Percentiles rank a stretch among this genome's conserved stretches.
These are phyloP conservation scores for Lerema accius DNA, from an alignment of 1,140 invertebrate genomes.

Conservation along the genomic window DNA sequence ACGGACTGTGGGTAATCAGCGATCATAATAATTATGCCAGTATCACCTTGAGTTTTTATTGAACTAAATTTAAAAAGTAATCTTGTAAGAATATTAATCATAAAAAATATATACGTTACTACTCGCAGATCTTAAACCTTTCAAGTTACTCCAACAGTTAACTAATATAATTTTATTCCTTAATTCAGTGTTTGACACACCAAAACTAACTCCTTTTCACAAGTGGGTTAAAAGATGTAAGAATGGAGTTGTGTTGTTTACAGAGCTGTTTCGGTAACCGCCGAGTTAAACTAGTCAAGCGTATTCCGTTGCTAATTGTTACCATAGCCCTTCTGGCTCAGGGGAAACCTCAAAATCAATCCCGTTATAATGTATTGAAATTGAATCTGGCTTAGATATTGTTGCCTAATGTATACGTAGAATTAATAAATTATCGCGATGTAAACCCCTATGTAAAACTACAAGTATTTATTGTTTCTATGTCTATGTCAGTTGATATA, in stretches of 20 bases:
- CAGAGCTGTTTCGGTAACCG: conserved; percentile 24
- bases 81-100: too few species aligned
- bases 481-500: conserved; percentile 34
- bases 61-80: too few species aligned
- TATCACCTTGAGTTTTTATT: too few species aligned
- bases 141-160: too few species aligned
- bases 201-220: too few species aligned
- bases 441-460: conserved; percentile 24
- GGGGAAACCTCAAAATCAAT: conserved; percentile 55
- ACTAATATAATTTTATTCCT: too few species aligned
- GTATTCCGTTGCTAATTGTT: conserved; percentile 47
- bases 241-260: not conserved
- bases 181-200: too few species aligned
- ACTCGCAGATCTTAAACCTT: too few species aligned
- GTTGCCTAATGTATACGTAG: conserved; percentile 50
- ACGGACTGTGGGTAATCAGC: conserved; percentile 5
- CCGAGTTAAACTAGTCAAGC: not conserved
- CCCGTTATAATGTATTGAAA: conserved; percentile 37
- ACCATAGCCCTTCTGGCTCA: conserved; percentile 53
- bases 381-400: conserved; percentile 20
- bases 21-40: too few species aligned
- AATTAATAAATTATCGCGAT: conserved; percentile 38
- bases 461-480: conserved; percentile 39
- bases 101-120: too few species aligned
- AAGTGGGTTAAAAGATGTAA: too few species aligned